phyloP scores from a whole-genome alignment of 1,140 invertebrate genomes.

The Neotoxoptera formosana region DNA sequence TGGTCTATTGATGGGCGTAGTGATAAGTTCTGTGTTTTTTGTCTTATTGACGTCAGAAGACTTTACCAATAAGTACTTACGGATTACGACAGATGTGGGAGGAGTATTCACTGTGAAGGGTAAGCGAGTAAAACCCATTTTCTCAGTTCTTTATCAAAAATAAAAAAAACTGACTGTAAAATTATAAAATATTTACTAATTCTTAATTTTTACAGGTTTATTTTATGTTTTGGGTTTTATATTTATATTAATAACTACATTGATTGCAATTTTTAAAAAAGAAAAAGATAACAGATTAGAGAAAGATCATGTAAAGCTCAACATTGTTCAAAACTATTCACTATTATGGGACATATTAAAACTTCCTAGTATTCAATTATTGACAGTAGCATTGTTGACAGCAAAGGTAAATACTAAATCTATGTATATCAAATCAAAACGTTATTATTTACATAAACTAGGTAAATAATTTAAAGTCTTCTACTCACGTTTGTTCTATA shows the following conservation, averaged over 20 bases:
- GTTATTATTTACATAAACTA: neutral
- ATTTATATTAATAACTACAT: constrained; percentile 89
- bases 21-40: constrained; percentile 95
- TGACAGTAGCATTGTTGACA: neutral
- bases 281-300: constrained; percentile 69
- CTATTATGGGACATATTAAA: constrained; percentile 22
- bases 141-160: neutral
- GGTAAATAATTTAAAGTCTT: too few species aligned
- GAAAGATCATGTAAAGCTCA: neutral
- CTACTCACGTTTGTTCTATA: too few species aligned
- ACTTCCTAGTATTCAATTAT: neutral
- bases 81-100: constrained; percentile 72
- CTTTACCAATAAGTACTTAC: constrained; percentile 94
- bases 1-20: constrained; percentile 98
- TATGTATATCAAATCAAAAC: constrained; percentile 54
- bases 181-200: neutral
- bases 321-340: neutral
- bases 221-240: constrained; percentile 94
- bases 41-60: constrained; percentile 93
- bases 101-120: constrained; percentile 63
- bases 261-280: constrained; percentile 89
- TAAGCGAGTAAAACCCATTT: neutral
- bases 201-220: constrained; percentile 72
- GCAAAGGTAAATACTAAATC: neutral
- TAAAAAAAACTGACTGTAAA: neutral